Percentiles rank a stretch among this genome's conserved stretches.
Evolutionary conservation across 2,797 vertebrate genomes (phyloP).

Genomic region (Sitta carolinensis): DNA sequence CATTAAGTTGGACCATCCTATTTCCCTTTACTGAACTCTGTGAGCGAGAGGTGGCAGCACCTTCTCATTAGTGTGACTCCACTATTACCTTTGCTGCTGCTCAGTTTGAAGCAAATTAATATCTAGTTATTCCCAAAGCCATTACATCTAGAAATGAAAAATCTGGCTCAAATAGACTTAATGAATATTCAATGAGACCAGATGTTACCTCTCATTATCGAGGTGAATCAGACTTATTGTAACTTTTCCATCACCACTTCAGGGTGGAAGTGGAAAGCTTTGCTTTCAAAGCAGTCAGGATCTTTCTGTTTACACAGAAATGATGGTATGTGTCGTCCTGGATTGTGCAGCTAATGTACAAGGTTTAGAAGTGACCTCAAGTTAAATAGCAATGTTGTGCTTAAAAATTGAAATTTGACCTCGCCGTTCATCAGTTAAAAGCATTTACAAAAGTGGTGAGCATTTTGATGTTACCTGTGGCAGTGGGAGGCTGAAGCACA

Average conservation of each 20-base stretch:
- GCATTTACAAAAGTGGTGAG: background rate
- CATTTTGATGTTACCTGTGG: background rate
- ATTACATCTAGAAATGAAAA: constrained; percentile 41
- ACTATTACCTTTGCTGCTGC: background rate
- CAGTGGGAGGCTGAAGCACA: background rate
- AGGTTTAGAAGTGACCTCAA: background rate
- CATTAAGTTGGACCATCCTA: background rate
- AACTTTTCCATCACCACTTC: background rate
- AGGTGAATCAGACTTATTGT: constrained; percentile 4
- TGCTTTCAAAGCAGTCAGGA: background rate
- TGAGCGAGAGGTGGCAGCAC: constrained; percentile 55
- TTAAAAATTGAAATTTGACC: background rate
- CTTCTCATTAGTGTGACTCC: background rate
- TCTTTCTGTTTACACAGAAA: background rate
- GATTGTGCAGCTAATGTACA: background rate
- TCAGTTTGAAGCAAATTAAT: constrained; percentile 58
- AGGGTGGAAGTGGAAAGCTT: background rate
- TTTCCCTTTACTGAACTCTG: background rate
- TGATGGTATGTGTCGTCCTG: background rate
- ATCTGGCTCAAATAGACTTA: background rate
- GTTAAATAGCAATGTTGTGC: background rate
- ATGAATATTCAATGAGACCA: constrained; percentile 40
- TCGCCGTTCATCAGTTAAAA: background rate
- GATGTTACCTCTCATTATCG: constrained; percentile 40
- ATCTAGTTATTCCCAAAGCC: constrained; percentile 9